Evolutionary conservation across 1,140 invertebrate genomes (phyloP).

Genomic region (Ostrea edulis): DNA sequence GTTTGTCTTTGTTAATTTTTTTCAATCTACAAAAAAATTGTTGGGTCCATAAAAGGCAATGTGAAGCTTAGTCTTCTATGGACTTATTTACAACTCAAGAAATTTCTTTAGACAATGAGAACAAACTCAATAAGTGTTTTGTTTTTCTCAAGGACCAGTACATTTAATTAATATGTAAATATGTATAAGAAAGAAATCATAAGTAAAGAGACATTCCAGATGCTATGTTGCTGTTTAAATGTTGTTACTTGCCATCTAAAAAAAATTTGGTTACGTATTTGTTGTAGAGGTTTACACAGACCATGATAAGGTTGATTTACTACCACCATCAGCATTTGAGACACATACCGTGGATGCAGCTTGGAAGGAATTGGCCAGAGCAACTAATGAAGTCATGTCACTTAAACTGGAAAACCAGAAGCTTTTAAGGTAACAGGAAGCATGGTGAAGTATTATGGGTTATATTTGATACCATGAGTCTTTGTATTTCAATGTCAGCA

Average conservation of each 20-base stretch:
- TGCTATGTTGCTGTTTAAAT: not conserved
- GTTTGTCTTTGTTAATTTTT: too few species aligned
- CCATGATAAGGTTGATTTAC: constrained; percentile 55
- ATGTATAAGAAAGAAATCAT: not conserved
- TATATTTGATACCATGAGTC: too few species aligned
- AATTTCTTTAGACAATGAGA: too few species aligned
- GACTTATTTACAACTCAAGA: too few species aligned
- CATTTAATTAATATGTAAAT: too few species aligned
- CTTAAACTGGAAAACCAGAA: constrained; percentile 65
- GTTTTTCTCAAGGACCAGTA: too few species aligned
- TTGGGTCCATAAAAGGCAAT: too few species aligned
- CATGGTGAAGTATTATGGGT: too few species aligned
- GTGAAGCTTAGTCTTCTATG: too few species aligned
- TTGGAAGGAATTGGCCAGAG: constrained; percentile 62
- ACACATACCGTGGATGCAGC: constrained; percentile 54
- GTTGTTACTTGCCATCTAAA: not conserved
- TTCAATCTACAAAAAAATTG: too few species aligned
- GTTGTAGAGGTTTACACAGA: constrained; percentile 9
- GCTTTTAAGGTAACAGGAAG: constrained; percentile 55
- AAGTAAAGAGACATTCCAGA: not conserved
- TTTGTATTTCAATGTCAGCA: too few species aligned
- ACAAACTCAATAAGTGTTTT: too few species aligned
- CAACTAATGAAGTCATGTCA: constrained; percentile 61
- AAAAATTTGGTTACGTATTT: not conserved
- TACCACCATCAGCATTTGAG: constrained; percentile 70